These are phyloP conservation scores for Eupithecia inturbata DNA, from an alignment of 2,888 invertebrate species.

Conservation along the genomic window DNA sequence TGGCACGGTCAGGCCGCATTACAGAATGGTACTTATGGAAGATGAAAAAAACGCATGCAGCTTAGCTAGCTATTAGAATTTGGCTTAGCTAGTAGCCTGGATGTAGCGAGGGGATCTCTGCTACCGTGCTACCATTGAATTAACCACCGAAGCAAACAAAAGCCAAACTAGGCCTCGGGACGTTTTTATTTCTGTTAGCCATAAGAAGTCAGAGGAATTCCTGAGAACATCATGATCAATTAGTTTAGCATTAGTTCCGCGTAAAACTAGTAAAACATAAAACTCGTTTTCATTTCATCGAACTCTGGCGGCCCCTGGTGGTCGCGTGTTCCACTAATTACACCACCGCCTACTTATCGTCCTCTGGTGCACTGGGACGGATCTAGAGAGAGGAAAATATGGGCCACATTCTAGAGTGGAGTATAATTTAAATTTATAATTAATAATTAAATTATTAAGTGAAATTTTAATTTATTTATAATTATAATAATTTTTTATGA, in stretches of 20 bases:
- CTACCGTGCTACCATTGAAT: too few species aligned
- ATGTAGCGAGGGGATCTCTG: too few species aligned
- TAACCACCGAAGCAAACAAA: too few species aligned
- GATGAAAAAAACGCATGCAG: not conserved
- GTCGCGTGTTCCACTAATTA: slow-evolving; percentile 81
- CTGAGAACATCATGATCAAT: not conserved
- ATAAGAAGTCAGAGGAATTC: slow-evolving; percentile 7
- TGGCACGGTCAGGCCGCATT: too few species aligned
- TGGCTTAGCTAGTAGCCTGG: too few species aligned
- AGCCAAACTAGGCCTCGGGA: not conserved
- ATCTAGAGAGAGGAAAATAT: not conserved
- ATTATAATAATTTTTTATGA: too few species aligned
- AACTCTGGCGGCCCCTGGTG: slow-evolving; percentile 65
- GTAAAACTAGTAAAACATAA: slow-evolving; percentile 34
- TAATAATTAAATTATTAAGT: too few species aligned
- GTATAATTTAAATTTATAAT: too few species aligned
- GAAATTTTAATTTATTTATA: too few species aligned
- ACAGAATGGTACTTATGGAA: not conserved
- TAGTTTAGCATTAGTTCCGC: slow-evolving; percentile 26
- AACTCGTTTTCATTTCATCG: slow-evolving; percentile 33
- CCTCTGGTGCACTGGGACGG: slow-evolving; percentile 21
- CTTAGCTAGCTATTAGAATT: too few species aligned
- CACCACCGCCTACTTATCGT: slow-evolving; percentile 50
- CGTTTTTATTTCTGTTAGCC: not conserved
- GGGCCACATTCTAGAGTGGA: not conserved